Percentiles rank a stretch among this genome's conserved stretches.
phyloP scores from a whole-genome alignment of 92 coral and sea anemone genomes.

The Epizoanthus scotinus region DNA sequence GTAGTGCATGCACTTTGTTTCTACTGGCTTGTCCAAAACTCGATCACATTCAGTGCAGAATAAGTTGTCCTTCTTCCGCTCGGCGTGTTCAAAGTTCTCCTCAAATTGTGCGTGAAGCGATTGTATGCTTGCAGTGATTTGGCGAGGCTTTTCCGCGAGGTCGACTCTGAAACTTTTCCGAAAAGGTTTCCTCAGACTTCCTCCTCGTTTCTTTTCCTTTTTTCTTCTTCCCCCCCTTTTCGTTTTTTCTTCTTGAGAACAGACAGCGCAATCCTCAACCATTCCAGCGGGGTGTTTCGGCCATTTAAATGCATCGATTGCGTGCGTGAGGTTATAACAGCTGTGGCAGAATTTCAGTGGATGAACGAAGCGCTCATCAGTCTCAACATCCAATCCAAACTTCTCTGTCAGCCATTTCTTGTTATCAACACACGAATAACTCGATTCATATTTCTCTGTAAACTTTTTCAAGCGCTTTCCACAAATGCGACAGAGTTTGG shows the following conservation, averaged over 20 bases:
- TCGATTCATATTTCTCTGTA: conserved; percentile 9
- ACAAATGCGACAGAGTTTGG: conserved; percentile 31
- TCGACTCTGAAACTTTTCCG: conserved; percentile 16
- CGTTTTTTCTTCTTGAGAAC: conserved; percentile 31
- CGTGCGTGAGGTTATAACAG: conserved; percentile 12
- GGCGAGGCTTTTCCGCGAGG: conserved; percentile 20
- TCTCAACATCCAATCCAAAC: conserved; percentile 8
- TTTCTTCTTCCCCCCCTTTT: conserved; percentile 28
- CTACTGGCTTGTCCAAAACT: conserved; percentile 29
- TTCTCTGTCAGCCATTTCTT: conserved; percentile 16
- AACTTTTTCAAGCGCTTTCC: conserved; percentile 22
- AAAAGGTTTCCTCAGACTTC: conserved; percentile 26
- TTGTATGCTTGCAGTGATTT: conserved; percentile 20
- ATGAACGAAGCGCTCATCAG: not conserved
- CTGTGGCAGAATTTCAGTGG: conserved; percentile 28
- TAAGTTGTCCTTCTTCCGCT: conserved; percentile 9
- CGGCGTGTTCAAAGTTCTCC: conserved; percentile 19
- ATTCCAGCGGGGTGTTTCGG: conserved; percentile 25
- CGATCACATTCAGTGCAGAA: conserved; percentile 9
- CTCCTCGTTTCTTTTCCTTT: conserved; percentile 27
- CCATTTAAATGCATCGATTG: not conserved
- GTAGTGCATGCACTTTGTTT: conserved; percentile 35
- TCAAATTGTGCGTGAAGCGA: conserved; percentile 19
- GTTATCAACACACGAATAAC: not conserved
- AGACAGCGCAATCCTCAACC: conserved; percentile 15